phyloP scores from a whole-genome alignment of 23 tunicate genomes.

The Ascidia mentula region DNA sequence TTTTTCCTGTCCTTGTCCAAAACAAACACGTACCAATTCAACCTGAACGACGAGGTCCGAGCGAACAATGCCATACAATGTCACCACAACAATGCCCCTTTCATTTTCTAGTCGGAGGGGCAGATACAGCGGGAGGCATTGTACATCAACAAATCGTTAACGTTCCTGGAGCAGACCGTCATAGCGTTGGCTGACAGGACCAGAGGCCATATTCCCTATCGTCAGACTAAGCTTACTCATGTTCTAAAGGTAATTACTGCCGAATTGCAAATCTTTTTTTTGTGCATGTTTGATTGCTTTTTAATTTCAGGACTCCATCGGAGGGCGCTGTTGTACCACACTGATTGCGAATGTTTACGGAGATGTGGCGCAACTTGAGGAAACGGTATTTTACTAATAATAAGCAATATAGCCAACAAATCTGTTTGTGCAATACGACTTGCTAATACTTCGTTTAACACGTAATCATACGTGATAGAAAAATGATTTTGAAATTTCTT shows the following conservation, averaged over 20 bases:
- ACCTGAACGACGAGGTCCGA: no score
- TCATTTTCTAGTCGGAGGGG: constrained; percentile 66
- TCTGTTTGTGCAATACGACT: no score
- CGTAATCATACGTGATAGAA: no score
- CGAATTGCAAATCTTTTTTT: no score
- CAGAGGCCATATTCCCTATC: constrained; percentile 74
- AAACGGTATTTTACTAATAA: no score
- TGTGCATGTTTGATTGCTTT: neutral
- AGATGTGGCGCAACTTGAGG: constrained; percentile 77
- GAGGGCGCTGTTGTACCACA: constrained; percentile 77
- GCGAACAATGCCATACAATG: no score
- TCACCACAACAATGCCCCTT: no score
- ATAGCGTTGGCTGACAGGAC: constrained; percentile 78
- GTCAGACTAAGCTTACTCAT: constrained; percentile 94
- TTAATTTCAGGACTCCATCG: constrained; percentile 72
- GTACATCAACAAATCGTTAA: constrained; percentile 94
- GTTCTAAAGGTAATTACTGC: constrained; percentile 75
- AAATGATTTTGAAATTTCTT: no score
- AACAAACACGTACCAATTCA: no score
- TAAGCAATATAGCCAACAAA: no score
- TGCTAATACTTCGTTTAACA: no score
- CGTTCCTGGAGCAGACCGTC: constrained; percentile 87
- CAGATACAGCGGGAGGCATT: constrained; percentile 72
- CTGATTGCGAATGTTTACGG: constrained; percentile 87
- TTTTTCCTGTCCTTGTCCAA: no score